These are phyloP conservation scores for Xenus cinereus DNA, from an alignment of 2,113 vertebrate species.

Conservation along the genomic window DNA sequence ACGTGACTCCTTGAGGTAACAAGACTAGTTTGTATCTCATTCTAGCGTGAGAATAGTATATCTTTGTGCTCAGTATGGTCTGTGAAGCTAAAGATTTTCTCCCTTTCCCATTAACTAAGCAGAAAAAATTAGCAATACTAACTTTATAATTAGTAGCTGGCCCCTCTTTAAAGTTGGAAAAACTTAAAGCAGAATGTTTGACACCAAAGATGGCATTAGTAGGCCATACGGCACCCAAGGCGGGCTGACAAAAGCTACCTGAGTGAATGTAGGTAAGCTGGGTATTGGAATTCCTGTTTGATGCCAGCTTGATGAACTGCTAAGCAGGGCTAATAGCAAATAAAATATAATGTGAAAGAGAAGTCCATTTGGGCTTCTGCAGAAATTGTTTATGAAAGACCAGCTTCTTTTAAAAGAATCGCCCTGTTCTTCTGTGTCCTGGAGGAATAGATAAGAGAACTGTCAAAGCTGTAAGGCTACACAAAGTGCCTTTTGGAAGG, in stretches of 20 bases:
- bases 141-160: neutral
- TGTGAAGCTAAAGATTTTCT: neutral
- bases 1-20: neutral
- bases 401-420: neutral
- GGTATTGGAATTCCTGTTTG: neutral
- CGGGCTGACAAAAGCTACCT: neutral
- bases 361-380: neutral
- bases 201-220: neutral
- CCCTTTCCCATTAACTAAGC: neutral
- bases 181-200: neutral
- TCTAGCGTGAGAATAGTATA: neutral
- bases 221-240: neutral
- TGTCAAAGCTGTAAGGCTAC: neutral
- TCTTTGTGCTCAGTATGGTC: neutral
- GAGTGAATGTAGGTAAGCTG: neutral
- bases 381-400: neutral
- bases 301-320: neutral
- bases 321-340: neutral
- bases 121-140: neutral
- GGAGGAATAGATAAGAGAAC: neutral
- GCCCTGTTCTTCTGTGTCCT: fast-evolving
- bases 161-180: neutral
- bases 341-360: neutral
- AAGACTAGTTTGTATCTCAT: neutral
- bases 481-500: neutral